Conservation (phyloP, 2,888 invertebrate genomes). For the Protonemura montana region DNA sequence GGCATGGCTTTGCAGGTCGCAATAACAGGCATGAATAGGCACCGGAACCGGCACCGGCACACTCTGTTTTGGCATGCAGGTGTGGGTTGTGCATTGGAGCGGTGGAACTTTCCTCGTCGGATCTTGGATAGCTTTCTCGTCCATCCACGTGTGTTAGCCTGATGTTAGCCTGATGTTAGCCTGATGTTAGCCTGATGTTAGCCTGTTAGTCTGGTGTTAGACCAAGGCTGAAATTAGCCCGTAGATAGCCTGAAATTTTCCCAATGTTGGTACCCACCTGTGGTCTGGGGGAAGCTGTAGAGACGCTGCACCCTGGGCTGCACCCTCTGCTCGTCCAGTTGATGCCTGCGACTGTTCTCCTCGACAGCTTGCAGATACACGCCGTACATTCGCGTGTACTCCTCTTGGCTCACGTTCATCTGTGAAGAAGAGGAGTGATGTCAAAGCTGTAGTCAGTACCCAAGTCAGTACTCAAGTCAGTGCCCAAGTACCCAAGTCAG, state of each 20-base stretch:
- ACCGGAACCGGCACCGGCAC: neutral
- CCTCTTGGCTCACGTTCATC: conserved; percentile 72
- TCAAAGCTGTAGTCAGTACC: too few relatives aligned
- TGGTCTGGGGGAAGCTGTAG: conserved; percentile 13
- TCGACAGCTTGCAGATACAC: conserved; percentile 63
- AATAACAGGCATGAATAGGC: neutral
- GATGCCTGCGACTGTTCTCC: conserved; percentile 36
- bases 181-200: too few relatives aligned
- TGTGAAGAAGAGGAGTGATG: conserved; percentile 56
- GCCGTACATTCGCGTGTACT: conserved; percentile 69
- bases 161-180: too few relatives aligned
- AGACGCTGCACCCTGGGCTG: conserved; percentile 9
- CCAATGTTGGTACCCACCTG: neutral
- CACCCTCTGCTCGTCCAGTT: neutral
- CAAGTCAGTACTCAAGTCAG: too few relatives aligned
- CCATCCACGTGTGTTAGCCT: too few relatives aligned
- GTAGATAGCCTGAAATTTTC: too few relatives aligned
- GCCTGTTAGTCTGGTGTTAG: too few relatives aligned
- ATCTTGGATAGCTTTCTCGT: too few relatives aligned
- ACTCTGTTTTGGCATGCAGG: neutral
- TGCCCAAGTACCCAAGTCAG: too few relatives aligned
- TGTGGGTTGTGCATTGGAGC: neutral
- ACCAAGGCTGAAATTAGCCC: too few relatives aligned
- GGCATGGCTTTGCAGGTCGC: neutral
- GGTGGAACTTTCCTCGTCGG: neutral